phyloP scores from a whole-genome alignment of 1,140 invertebrate species.

The Mya arenaria region DNA sequence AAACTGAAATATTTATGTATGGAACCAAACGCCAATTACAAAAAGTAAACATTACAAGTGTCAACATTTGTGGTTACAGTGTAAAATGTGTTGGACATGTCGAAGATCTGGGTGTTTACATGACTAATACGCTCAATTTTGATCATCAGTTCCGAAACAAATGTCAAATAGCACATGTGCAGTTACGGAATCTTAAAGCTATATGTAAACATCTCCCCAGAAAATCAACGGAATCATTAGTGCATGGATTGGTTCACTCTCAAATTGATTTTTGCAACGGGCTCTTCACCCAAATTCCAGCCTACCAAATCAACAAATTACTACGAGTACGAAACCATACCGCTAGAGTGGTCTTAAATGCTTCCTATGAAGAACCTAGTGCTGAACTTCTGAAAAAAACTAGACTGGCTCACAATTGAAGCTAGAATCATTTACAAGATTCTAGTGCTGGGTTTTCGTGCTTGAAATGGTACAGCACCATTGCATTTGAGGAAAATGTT shows the following conservation, averaged over 20 bases:
- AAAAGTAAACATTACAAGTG: not conserved
- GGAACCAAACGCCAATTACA: not conserved
- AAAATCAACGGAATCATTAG: constrained; percentile 1
- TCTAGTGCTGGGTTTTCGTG: too few relatives aligned
- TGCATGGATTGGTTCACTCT: constrained; percentile 10
- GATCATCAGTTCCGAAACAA: not conserved
- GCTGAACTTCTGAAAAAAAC: too few relatives aligned
- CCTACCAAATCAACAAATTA: constrained; percentile 6
- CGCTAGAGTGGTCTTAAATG: constrained; percentile 15
- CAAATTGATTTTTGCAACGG: too few relatives aligned
- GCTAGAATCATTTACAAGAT: too few relatives aligned
- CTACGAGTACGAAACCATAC: constrained; percentile 21
- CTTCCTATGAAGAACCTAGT: too few relatives aligned
- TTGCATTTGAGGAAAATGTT: too few relatives aligned
- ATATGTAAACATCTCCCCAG: not conserved
- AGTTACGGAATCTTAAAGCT: not conserved
- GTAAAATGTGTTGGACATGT: constrained; percentile 2
- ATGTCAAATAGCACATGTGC: not conserved
- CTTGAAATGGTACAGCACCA: too few relatives aligned
- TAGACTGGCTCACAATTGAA: too few relatives aligned
- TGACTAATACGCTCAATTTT: not conserved
- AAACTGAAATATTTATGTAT: not conserved
- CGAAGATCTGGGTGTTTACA: not conserved
- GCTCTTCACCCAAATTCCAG: not conserved
- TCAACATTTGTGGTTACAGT: not conserved